phyloP scores from a whole-genome alignment of 2,113 vertebrate species.

The Rhinoderma darwinii region DNA sequence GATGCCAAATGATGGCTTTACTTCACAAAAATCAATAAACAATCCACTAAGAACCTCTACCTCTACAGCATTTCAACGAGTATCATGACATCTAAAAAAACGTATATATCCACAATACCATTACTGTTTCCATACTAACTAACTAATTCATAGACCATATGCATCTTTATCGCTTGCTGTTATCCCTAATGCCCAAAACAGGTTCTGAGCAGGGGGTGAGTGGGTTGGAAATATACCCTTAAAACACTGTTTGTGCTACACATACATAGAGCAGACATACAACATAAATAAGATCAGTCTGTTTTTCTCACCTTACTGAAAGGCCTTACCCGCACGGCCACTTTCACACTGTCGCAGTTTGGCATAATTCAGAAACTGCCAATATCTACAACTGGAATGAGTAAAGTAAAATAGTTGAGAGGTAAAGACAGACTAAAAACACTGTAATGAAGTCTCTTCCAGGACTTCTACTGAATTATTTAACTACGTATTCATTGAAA shows the following conservation, averaged over 20 bases:
- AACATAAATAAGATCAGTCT: neutral
- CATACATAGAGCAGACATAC: neutral
- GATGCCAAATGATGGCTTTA: too few species aligned
- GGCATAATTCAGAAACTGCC: slow-evolving; percentile 65
- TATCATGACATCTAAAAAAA: too few species aligned
- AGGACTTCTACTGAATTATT: slow-evolving; percentile 28
- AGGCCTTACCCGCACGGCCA: slow-evolving; percentile 78
- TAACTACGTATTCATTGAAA: neutral
- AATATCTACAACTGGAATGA: neutral
- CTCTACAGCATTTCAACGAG: too few species aligned
- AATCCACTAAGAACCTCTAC: too few species aligned
- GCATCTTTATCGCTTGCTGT: too few species aligned
- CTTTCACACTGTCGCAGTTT: slow-evolving; percentile 76
- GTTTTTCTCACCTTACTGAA: slow-evolving; percentile 80
- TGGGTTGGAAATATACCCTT: too few species aligned
- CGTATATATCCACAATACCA: too few species aligned
- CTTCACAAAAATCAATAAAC: too few species aligned
- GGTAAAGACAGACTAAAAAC: neutral
- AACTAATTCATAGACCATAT: too few species aligned
- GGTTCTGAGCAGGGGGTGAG: neutral
- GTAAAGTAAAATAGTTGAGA: neutral
- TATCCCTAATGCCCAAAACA: too few species aligned
- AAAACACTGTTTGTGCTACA: neutral
- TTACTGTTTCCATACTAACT: too few species aligned
- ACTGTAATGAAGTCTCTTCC: neutral